Evolutionary conservation across 2,888 invertebrate genomes (phyloP), one percentile per base, ranked within the genome.

Genomic region (Dastarcus helophoroides): DNA sequence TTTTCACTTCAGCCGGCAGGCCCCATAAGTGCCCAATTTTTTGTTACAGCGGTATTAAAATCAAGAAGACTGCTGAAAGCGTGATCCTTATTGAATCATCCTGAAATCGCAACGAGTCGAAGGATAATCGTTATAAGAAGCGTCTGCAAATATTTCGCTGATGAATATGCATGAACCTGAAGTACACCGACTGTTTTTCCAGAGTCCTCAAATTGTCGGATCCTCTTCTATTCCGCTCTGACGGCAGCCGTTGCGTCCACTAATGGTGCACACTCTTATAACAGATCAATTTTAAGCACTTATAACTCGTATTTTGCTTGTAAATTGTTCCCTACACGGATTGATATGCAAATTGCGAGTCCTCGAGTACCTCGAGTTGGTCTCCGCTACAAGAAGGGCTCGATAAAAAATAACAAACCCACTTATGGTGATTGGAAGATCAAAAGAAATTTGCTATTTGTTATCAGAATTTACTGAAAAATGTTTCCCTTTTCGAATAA

Each of bases 151-250:
- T 58, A 58, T 59, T 59, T 58, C 52, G 52, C 47, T 43, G 56
- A 43, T 59, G 59, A 58, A 59, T 59, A 59, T 59, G 57, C 55
- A 59, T 59, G 58, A 58, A 42, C 41, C 43, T 40, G 44, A 52
- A 53, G 53, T 49, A 54, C 55, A 54, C 54, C 53, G 55, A 50
- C 54, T 56, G 56, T 56, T 56, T 56, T 56, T 56, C 56, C 50
- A 53, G 46, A 49, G 44, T 49, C 50, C 48, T 48, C 46, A 39
- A 43, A 44, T 44, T 41, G 41, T 44, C 40, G 37, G 19, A 7
- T 19, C 10, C 24, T 5, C 6, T 5, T 11, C 24, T 7, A 23
- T 26, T 21, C 27, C 30, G 26, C 27, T 30, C 23, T 21, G 6
- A 17, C 13, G 24, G 29, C 29, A 37, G 37, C 33, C 41, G 36